Percentiles rank a stretch among this genome's conserved stretches.
Conservation (phyloP, 2,797 vertebrate genomes). For the Protosalanx chinensis region DNA sequence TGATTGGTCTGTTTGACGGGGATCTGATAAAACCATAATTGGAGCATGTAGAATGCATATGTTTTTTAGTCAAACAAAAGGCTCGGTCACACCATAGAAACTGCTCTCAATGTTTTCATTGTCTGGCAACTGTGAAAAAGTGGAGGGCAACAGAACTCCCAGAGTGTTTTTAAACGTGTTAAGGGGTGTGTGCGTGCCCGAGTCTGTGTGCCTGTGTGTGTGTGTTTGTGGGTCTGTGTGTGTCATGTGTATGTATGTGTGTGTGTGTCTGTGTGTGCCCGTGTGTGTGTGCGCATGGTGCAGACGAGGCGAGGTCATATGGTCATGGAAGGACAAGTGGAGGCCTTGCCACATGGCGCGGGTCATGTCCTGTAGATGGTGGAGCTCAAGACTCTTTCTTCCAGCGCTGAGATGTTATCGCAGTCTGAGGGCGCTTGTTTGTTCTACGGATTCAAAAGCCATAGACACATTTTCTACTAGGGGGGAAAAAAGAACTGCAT, state of each 20-base stretch:
- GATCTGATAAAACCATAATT: constrained; percentile 82
- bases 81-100: constrained; percentile 66
- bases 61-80: constrained; percentile 72
- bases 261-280: constrained; percentile 45
- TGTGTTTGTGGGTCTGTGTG: constrained; percentile 34
- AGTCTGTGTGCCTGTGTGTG: constrained; percentile 21
- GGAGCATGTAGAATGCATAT: constrained; percentile 70
- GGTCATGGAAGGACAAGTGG: constrained; percentile 65
- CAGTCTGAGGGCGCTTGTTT: constrained; percentile 57
- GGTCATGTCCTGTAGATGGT: constrained; percentile 45
- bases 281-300: constrained; percentile 30
- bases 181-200: constrained; percentile 38
- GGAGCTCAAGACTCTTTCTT: constrained; percentile 49
- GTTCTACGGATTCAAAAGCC: constrained; percentile 62
- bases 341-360: constrained; percentile 34
- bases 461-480: constrained; percentile 41
- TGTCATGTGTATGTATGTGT: constrained; percentile 29
- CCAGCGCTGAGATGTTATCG: constrained; percentile 66
- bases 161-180: constrained; percentile 62
- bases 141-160: constrained; percentile 67
- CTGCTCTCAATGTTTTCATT: constrained; percentile 70
- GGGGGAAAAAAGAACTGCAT: constrained; percentile 36
- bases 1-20: constrained; percentile 77
- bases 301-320: constrained; percentile 44
- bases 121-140: constrained; percentile 76